phyloP scores from a whole-genome alignment of 37 sponge, comb jelly and placozoan genomes.

The Chondrosia reniformis region DNA sequence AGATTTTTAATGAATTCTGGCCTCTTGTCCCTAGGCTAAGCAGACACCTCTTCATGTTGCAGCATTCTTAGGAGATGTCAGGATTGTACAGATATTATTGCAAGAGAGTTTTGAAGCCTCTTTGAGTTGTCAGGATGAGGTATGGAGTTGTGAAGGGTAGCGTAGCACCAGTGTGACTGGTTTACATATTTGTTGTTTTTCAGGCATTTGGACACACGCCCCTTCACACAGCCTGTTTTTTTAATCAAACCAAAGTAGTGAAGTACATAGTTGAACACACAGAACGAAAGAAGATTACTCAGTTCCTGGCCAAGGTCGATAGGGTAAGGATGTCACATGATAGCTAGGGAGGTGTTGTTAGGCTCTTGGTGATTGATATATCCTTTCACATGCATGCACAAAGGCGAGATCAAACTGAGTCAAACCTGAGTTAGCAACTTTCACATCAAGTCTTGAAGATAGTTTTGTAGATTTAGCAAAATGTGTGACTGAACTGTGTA shows the following conservation, averaged over 20 bases:
- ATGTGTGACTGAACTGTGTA: too few species aligned
- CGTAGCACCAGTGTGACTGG: not conserved
- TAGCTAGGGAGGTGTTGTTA: too few species aligned
- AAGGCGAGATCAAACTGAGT: too few species aligned
- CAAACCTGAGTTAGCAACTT: too few species aligned
- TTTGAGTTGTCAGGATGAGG: conserved; percentile 20
- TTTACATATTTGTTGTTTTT: not conserved
- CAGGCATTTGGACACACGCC: conserved; percentile 43
- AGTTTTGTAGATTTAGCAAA: too few species aligned
- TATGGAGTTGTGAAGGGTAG: not conserved
- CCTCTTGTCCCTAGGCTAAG: too few species aligned
- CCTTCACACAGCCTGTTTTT: conserved; percentile 63
- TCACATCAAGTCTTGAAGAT: too few species aligned
- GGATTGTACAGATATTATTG: conserved; percentile 32
- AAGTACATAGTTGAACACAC: not conserved
- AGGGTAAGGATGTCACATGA: conserved; percentile 34
- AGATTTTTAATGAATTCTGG: too few species aligned
- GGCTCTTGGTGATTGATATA: too few species aligned
- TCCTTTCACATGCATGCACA: too few species aligned
- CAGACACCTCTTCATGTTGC: conserved; percentile 60
- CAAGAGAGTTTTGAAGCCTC: conserved; percentile 18
- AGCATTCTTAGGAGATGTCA: conserved; percentile 34
- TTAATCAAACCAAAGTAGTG: conserved; percentile 40
- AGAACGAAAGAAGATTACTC: not conserved
- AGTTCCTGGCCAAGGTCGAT: conserved; percentile 31